Conservation (phyloP, 2,888 invertebrate genomes). For the Drosophila subsilvestris region DNA sequence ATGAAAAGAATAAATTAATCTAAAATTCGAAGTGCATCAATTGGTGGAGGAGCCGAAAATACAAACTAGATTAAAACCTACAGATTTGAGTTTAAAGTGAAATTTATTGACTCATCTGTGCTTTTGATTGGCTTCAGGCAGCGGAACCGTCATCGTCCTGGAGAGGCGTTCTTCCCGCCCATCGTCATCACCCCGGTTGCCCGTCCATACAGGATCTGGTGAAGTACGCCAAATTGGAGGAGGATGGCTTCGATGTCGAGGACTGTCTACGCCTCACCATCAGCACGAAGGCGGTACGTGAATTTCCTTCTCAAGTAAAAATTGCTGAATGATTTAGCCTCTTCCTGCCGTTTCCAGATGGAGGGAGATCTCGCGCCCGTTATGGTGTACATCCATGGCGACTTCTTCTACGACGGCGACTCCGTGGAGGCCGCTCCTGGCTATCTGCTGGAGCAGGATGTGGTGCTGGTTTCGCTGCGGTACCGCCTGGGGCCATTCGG, state of each 20-base stretch:
- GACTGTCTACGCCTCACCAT: constrained; percentile 81
- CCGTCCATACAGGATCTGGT: constrained; percentile 78
- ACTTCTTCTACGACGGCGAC: constrained; percentile 83
- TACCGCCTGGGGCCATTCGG: constrained; percentile 85
- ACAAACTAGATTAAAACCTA: neutral
- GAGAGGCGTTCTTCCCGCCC: constrained; percentile 73
- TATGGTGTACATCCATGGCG: constrained; percentile 85
- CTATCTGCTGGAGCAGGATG: constrained; percentile 84
- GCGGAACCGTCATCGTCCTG: constrained; percentile 74
- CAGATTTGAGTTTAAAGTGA: neutral
- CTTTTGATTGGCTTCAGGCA: constrained; percentile 54
- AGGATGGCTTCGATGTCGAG: constrained; percentile 75
- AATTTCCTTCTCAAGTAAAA: neutral
- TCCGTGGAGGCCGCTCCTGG: constrained; percentile 81
- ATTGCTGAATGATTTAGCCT: neutral
- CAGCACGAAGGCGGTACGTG: constrained; percentile 80
- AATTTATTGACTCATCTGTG: neutral
- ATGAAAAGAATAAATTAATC: too few species aligned
- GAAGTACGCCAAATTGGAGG: constrained; percentile 58
- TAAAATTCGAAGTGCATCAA: too few species aligned
- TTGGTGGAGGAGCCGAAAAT: too few species aligned
- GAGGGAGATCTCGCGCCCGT: constrained; percentile 77
- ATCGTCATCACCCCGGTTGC: constrained; percentile 74
- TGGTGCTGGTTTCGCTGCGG: constrained; percentile 85
- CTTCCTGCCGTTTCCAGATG: constrained; percentile 53